phyloP scores from a whole-genome alignment of 1,140 invertebrate genomes.

The Brachionus angularis region DNA sequence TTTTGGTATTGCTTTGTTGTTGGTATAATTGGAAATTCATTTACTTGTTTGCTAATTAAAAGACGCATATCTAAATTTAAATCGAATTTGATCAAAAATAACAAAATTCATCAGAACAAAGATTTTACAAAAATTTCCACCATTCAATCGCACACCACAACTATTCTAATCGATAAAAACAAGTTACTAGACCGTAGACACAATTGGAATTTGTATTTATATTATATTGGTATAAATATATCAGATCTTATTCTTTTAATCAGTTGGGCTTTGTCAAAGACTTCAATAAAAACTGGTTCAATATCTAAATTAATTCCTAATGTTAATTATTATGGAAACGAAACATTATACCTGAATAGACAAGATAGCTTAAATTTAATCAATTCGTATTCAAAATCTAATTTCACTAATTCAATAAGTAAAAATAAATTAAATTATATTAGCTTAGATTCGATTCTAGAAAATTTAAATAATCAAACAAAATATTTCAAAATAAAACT shows the following conservation, averaged over 20 bases:
- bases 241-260: slow-evolving; percentile 36
- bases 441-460: not conserved
- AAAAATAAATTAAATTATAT: too few species aligned
- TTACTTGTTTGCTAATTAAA: slow-evolving; percentile 3
- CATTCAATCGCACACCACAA: not conserved
- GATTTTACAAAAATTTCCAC: not conserved
- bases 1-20: slow-evolving; percentile 34
- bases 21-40: not conserved
- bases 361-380: not conserved
- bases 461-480: not conserved
- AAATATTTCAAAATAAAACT: slow-evolving; percentile 21
- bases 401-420: too few species aligned
- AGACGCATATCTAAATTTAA: slow-evolving; percentile 19
- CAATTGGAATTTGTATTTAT: slow-evolving; percentile 39
- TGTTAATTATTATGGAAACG: too few species aligned
- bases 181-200: slow-evolving; percentile 5
- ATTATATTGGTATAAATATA: slow-evolving; percentile 23
- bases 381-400: not conserved
- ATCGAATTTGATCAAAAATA: not conserved
- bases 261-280: slow-evolving; percentile 32
- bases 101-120: not conserved
- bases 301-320: too few species aligned
- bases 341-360: too few species aligned
- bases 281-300: too few species aligned
- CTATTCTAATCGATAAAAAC: not conserved